phyloP scores from a whole-genome alignment of 2,113 vertebrate species.

The Erythrocercus mccallii region DNA sequence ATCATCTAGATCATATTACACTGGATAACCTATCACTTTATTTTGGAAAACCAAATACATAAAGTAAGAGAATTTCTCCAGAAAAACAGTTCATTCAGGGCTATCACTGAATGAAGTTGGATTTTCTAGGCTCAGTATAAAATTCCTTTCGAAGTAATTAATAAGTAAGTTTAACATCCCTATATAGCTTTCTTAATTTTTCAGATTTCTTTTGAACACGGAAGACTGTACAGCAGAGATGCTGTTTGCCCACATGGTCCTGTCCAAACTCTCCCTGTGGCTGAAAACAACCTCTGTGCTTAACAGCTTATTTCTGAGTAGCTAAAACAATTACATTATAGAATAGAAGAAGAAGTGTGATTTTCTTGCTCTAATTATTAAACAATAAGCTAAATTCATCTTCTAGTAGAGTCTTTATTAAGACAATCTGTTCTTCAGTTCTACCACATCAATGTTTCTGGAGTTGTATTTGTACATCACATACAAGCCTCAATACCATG shows the following conservation, averaged over 20 bases:
- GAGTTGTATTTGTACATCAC: neutral
- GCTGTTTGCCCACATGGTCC: neutral
- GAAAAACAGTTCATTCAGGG: neutral
- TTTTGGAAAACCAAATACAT: neutral
- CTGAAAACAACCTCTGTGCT: neutral
- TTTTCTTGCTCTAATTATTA: neutral
- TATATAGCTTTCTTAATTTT: neutral
- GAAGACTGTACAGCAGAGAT: neutral
- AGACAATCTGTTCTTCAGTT: neutral
- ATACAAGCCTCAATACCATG: accelerated
- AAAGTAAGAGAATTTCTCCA: neutral
- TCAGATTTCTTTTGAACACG: neutral
- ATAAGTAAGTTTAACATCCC: neutral
- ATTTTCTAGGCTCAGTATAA: neutral
- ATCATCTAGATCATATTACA: neutral
- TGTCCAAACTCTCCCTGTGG: neutral
- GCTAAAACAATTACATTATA: neutral
- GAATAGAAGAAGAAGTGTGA: neutral
- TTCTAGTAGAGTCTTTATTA: neutral
- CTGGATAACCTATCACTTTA: neutral
- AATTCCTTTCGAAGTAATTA: neutral
- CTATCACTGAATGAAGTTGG: neutral
- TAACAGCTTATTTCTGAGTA: neutral
- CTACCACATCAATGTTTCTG: neutral
- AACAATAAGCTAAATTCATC: neutral